Evolutionary conservation across 2,888 invertebrate genomes (phyloP).

Genomic region (Phaedon cochleariae): DNA sequence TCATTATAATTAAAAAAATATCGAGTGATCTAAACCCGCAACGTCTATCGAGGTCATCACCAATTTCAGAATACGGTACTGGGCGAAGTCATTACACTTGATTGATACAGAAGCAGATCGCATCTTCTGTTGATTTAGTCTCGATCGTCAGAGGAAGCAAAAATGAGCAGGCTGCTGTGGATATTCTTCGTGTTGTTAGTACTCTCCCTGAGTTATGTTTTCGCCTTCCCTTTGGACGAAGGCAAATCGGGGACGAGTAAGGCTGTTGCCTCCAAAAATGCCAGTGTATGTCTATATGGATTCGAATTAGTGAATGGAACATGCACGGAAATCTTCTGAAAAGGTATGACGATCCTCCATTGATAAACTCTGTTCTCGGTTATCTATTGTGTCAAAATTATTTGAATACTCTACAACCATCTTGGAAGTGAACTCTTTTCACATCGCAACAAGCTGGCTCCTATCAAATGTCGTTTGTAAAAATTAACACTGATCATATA

Average conservation of each 20-base stretch:
- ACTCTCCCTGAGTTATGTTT: constrained; percentile 1
- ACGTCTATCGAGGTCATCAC: too few species aligned
- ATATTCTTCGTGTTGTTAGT: constrained; percentile 8
- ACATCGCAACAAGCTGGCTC: too few species aligned
- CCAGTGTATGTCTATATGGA: constrained; percentile 10
- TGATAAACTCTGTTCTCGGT: too few species aligned
- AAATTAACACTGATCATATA: too few species aligned
- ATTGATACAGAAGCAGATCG: constrained; percentile 8
- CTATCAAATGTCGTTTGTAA: too few species aligned
- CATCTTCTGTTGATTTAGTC: constrained; percentile 9
- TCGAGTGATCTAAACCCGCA: too few species aligned
- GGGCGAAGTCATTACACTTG: neutral
- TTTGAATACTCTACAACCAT: too few species aligned
- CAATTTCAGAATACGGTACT: constrained; percentile 10
- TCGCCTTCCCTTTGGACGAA: constrained; percentile 6
- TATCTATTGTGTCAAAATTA: too few species aligned
- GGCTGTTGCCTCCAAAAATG: neutral
- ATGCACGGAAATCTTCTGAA: constrained; percentile 9
- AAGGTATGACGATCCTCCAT: neutral
- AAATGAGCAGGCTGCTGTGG: constrained; percentile 11
- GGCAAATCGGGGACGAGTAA: neutral
- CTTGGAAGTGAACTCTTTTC: too few species aligned
- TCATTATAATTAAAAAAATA: too few species aligned
- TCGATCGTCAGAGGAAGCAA: neutral
- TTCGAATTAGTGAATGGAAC: constrained; percentile 11